Evolutionary conservation across 2,113 vertebrate genomes (phyloP).

Genomic region (human (Homo sapiens)): GRCh38 chr3:118634501-118635000

Average conservation of each 20-base stretch:
- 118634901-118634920: not conserved
- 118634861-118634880: not conserved
- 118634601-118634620: not conserved
- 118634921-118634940: not conserved
- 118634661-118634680: not conserved
- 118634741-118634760: not conserved
- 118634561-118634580: not conserved
- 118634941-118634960: no score
- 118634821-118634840: constrained; percentile 38
- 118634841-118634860: not conserved
- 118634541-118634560: not conserved
- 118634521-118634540: not conserved
- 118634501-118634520: not conserved
- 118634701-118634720: not conserved
- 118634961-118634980: not conserved
- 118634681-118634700: not conserved
- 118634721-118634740: not conserved
- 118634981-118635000: not conserved
- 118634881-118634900: not conserved
- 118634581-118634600: not conserved
- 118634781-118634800: not conserved
- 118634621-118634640: not conserved
- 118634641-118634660: not conserved
- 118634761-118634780: not conserved
- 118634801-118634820: constrained; percentile 6